Evolutionary conservation across 2,113 vertebrate genomes (phyloP).

Genomic region (Reinhardtius hippoglossoides): DNA sequence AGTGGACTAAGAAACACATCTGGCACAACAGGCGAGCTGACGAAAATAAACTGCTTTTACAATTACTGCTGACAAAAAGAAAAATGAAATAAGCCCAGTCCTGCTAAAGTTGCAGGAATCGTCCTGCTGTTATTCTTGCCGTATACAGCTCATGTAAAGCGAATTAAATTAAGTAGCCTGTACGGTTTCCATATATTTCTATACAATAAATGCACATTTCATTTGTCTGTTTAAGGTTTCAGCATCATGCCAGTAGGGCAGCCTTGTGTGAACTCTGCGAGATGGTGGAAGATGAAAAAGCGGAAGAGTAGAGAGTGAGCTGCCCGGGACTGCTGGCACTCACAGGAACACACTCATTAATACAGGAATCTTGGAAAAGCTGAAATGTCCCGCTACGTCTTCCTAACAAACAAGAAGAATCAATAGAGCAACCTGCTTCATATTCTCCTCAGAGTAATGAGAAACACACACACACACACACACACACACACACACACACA

Average conservation of each 20-base stretch:
- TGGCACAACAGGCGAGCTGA: not conserved
- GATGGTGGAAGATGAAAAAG: conserved; percentile 52
- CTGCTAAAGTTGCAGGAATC: not conserved
- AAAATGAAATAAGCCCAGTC: not conserved
- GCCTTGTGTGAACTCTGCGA: conserved; percentile 20
- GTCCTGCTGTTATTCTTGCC: not conserved
- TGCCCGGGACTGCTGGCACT: conserved; percentile 30
- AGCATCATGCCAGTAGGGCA: conserved; percentile 34
- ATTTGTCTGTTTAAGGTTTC: conserved; percentile 33
- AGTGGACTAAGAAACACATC: conserved; percentile 24
- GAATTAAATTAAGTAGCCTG: conserved; percentile 34
- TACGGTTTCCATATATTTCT: conserved; percentile 3
- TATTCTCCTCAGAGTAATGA: conserved; percentile 47
- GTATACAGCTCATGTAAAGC: conserved; percentile 6
- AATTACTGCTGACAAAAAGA: conserved; percentile 34
- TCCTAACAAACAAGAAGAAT: conserved; percentile 54
- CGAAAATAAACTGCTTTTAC: conserved; percentile 24
- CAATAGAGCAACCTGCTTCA: conserved; percentile 44
- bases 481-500: not conserved
- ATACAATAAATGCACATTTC: not conserved
- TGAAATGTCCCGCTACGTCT: conserved; percentile 49
- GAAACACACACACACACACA: conserved; percentile 2
- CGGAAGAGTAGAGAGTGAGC: conserved; percentile 25
- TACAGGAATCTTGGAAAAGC: conserved; percentile 46
- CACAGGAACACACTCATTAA: conserved; percentile 56